Conservation (phyloP, 2,888 invertebrate species). For the Oscheius onirici region DNA sequence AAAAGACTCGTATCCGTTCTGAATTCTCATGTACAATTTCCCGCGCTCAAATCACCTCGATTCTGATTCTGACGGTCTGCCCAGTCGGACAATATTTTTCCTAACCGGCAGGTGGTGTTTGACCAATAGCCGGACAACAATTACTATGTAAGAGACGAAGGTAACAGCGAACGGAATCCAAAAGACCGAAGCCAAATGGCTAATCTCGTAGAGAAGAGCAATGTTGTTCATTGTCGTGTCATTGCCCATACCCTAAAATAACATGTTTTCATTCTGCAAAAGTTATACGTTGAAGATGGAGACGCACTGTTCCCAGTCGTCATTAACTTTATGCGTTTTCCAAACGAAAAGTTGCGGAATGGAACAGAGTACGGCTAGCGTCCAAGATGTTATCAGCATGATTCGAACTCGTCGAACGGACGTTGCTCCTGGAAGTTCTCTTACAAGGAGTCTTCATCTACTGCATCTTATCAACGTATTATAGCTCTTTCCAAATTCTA, state of each 20-base stretch:
- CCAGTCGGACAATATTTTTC: background rate
- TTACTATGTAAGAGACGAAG: constrained; percentile 59
- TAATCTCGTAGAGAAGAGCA: constrained; percentile 49
- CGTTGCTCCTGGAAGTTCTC: constrained; percentile 57
- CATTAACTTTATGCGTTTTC: constrained; percentile 46
- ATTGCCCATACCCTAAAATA: background rate
- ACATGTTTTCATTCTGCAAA: too few relatives aligned
- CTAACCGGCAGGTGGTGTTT: constrained; percentile 33
- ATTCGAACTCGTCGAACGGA: constrained; percentile 56
- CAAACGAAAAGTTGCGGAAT: constrained; percentile 66
- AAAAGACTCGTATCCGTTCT: constrained; percentile 18
- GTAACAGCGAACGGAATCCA: constrained; percentile 67
- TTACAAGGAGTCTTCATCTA: too few relatives aligned
- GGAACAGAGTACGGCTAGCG: constrained; percentile 54
- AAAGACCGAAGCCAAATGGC: constrained; percentile 61
- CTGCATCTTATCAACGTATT: too few relatives aligned
- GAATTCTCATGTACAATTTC: background rate
- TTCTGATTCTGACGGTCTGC: constrained; percentile 10
- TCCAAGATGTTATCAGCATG: constrained; percentile 57
- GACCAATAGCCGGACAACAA: constrained; percentile 61
- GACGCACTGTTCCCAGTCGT: constrained; percentile 61
- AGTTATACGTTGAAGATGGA: constrained; percentile 48
- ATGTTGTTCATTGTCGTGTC: constrained; percentile 19
- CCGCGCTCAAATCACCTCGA: background rate
- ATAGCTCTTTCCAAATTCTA: too few relatives aligned